phyloP scores from a whole-genome alignment of 2,888 invertebrate genomes.

The Prosapia bicincta region DNA sequence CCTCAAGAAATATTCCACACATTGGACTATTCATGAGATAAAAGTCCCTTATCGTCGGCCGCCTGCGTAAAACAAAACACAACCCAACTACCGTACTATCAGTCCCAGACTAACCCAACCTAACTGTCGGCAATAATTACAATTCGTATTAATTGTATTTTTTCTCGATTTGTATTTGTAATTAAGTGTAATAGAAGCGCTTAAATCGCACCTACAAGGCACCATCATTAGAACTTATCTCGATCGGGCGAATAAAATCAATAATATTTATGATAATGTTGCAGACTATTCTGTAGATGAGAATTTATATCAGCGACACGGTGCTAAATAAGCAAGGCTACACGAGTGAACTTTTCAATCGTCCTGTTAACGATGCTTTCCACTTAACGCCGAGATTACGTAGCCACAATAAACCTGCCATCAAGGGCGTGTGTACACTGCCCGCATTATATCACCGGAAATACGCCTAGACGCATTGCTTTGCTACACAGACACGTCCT shows the following conservation, averaged over 20 bases:
- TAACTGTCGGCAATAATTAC: neutral
- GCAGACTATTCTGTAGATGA: slow-evolving; percentile 4
- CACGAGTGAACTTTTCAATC: slow-evolving; percentile 24
- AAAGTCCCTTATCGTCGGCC: neutral
- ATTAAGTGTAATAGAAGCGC: neutral
- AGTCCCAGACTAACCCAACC: neutral
- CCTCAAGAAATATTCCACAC: no score
- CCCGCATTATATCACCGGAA: neutral
- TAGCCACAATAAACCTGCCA: slow-evolving; percentile 30
- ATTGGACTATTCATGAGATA: neutral
- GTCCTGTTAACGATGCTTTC: slow-evolving; percentile 30
- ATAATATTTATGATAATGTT: neutral
- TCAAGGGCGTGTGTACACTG: neutral
- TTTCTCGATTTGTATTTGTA: neutral
- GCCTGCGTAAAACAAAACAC: neutral
- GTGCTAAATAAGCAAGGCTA: slow-evolving; percentile 20
- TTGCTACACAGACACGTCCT: no score
- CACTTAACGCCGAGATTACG: slow-evolving; percentile 33
- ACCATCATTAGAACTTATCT: neutral
- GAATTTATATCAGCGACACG: slow-evolving; percentile 10
- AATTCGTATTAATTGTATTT: neutral
- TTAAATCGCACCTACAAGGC: neutral
- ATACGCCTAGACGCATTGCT: no score
- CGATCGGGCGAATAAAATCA: neutral
- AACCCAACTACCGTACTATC: neutral